Base-by-base conservation (phyloP, 1,140 invertebrate species). In the Panonychus citri region DNA sequence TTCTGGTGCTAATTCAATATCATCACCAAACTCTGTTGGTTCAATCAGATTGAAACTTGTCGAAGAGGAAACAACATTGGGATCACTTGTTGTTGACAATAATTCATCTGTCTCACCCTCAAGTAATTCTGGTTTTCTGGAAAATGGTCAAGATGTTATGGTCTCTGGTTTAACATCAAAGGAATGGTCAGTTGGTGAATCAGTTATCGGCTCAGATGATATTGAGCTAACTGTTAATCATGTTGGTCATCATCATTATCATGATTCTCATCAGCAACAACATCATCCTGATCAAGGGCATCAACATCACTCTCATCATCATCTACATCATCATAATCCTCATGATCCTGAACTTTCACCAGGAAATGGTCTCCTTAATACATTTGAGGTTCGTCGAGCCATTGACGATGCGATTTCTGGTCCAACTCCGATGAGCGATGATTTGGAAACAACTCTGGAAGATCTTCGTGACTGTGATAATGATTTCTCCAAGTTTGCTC, bases 381-480 rank as follows among this genome's bases (percentile, higher is more conserved):
- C 48, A 28, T 24, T 17, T n/a, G 37, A 46, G 17, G 57, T 46
- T 26, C 27, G 60, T n/a, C 51, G 55, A 12, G 57, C 56, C 34
- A 17, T 60, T 10, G 30, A 56, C 43, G 46, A 53, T 24, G 40
- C 61, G 12, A 30, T 62, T 8, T 34, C 43, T 56, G 54, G 57
- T 42, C 27, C 30, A 17, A 57, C 55, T n/a, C 61, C 57, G 8
- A 34, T 59, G 8, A 40, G 37, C 24, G 61, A 64, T 52, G 61
- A 65, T 54, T 57, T 65, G n/a, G 60, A 63, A 54, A 61, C 61
- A 17, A 63, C 62, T 26, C 49, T 64, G 37, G 60, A 64, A 58
- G 64, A 63, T 55, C 54, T 65, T 34, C 58, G 57, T 54, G 63
- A 63, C 56, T 65, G 62, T 62, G 64, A 65, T 61, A 63, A 59